A percentile compares a stretch with the other conserved stretches of the same genome.
These are phyloP conservation scores for Colinus virginianus DNA, from an alignment of 2,113 vertebrate genomes.

Conservation along the genomic window DNA sequence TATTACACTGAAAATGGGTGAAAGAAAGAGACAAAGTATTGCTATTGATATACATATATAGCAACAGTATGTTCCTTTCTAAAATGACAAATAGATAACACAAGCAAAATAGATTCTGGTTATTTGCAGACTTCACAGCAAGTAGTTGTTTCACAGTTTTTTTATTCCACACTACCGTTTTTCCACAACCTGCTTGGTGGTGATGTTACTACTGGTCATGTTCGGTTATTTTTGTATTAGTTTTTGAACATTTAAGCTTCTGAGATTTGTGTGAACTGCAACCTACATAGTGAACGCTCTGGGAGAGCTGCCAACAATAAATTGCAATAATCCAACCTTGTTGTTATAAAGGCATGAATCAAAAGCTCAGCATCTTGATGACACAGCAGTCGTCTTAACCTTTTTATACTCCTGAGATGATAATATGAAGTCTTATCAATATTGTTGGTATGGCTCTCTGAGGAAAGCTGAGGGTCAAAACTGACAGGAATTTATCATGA, in stretches of 20 bases:
- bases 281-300: conserved; percentile 58
- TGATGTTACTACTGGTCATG: not conserved
- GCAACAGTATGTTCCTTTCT: not conserved
- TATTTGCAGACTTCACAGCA: conserved; percentile 26
- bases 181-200: not conserved
- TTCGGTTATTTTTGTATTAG: conserved; percentile 43
- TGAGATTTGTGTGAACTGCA: conserved; percentile 65
- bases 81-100: not conserved
- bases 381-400: conserved; percentile 79
- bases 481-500: conserved; percentile 74
- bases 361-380: conserved; percentile 77
- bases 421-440: conserved; percentile 79
- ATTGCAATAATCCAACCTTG: conserved; percentile 78
- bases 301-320: conserved; percentile 79
- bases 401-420: conserved; percentile 76
- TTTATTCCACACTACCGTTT: conserved; percentile 33
- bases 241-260: conserved; percentile 48
- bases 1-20: not conserved
- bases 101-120: not conserved
- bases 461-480: conserved; percentile 77
- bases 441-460: conserved; percentile 67
- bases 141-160: not conserved
- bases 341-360: conserved; percentile 79
- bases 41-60: not conserved
- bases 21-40: not conserved